Conservation (phyloP, 2,797 vertebrate species). For the Margarornis squamiger region DNA sequence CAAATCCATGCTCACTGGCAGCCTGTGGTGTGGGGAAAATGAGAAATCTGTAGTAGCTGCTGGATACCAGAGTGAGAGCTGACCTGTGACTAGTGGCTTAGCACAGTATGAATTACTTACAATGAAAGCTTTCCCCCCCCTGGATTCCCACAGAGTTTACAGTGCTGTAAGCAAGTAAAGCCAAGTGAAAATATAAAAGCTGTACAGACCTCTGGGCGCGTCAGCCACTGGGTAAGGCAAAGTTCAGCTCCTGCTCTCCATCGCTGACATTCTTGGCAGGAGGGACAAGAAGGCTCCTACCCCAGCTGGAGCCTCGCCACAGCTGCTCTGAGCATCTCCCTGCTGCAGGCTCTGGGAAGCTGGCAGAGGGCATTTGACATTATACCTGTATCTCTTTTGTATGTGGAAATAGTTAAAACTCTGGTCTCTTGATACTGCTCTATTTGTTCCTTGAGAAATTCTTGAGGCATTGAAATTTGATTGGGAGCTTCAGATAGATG, state of each 20-base stretch:
- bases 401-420: background rate
- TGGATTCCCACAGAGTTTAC: background rate
- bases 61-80: background rate
- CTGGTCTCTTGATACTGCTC: background rate
- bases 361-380: background rate
- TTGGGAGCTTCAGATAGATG: background rate
- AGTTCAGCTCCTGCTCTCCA: conserved; percentile 50
- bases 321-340: background rate
- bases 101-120: background rate
- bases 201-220: background rate
- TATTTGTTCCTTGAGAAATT: background rate
- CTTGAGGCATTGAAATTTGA: background rate
- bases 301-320: background rate
- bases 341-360: background rate
- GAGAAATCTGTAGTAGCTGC: background rate
- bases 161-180: background rate
- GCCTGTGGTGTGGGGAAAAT: too few relatives aligned
- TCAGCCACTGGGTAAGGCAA: conserved; percentile 63
- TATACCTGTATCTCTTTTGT: background rate
- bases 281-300: too few relatives aligned
- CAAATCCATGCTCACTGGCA: background rate
- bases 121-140: background rate
- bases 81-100: background rate
- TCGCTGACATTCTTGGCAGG: conserved; percentile 40
- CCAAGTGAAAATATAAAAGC: conserved; percentile 32